Base-by-base conservation (phyloP, 2,113 vertebrate genomes). In the Apodemus sylvaticus region DNA sequence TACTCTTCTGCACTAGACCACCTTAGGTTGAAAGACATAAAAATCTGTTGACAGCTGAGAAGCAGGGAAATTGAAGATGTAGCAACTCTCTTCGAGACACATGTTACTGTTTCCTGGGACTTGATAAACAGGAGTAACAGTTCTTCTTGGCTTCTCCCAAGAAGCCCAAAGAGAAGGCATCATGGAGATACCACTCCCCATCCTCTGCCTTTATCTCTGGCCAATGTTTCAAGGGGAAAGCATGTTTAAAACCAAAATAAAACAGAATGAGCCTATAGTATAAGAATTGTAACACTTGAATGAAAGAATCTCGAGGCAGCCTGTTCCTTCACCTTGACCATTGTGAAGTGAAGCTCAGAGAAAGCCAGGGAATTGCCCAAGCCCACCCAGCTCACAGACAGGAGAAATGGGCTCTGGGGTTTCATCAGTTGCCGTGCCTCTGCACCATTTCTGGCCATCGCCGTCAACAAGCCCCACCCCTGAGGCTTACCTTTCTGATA, bases 401-500 rank as follows among this genome's bases (percentile, higher is more conserved):
- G 36, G 4, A 39, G 71, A 45, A 48, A 29, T 1, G 45, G 66
- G 36, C n/a, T 48, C 55, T 2, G 26, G 2, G n/a, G 5, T 73
- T 29, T 70, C 64, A 74, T 7, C 13, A 26, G 36, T 42, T 1
- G 5, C 14, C 64, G 60, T n/a, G 13, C 87, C 73, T 29, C 39
- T 13, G 7, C 0, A 8, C 7, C 19, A 5, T 1, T 3, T 55
- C 48, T 45, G 53, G 79, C 55, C 1, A 0, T 55, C 36, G 3
- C 85, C 70, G 78, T 73, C 76, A 29, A 2, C 13, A 17, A 0
- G 14, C 58, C 9, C 83, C 42, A 3, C 16, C 19, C 8, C 0
- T 1, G 19, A 0, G 0, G 60, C 89, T 79, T 98, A 99, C 99
- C 99, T 99, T 99, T 99, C 99, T 99, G 99, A 96, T 99, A 99